These are phyloP conservation scores for Valencia hispanica DNA, from an alignment of 2,797 vertebrate genomes.

Conservation along the genomic window DNA sequence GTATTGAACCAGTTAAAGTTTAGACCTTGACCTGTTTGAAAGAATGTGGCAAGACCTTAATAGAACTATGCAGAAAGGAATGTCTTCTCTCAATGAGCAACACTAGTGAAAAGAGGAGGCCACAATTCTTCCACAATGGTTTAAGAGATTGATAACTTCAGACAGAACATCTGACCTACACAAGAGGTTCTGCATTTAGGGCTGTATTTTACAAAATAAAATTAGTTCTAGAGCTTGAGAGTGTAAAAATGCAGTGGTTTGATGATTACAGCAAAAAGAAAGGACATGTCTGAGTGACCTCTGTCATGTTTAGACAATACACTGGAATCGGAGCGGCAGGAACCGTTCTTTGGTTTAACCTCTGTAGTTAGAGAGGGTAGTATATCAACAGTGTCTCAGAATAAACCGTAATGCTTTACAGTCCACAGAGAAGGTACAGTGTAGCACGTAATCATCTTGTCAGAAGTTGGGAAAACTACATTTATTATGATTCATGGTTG, in stretches of 20 bases:
- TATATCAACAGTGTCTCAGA: neutral
- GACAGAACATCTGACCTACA: neutral
- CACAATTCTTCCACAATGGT: neutral
- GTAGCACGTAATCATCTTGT: neutral
- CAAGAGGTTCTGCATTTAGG: neutral
- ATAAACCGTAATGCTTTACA: neutral
- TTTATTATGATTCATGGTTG: neutral
- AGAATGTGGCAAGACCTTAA: neutral
- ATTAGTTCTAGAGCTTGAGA: too few relatives aligned
- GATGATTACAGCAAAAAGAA: neutral
- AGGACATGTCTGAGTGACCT: neutral
- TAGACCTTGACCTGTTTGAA: neutral
- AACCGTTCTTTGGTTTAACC: neutral
- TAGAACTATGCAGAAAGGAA: neutral
- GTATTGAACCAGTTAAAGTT: neutral
- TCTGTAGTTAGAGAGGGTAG: neutral
- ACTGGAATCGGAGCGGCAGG: neutral
- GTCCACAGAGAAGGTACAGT: neutral
- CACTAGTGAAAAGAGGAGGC: neutral
- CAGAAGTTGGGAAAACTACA: neutral
- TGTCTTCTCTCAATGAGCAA: neutral
- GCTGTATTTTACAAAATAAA: neutral
- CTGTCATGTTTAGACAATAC: conserved; percentile 4
- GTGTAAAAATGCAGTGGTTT: neutral
- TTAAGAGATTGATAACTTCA: neutral